These are phyloP conservation scores for Zeus faber DNA, from an alignment of 2,113 vertebrate species.

Conservation along the genomic window DNA sequence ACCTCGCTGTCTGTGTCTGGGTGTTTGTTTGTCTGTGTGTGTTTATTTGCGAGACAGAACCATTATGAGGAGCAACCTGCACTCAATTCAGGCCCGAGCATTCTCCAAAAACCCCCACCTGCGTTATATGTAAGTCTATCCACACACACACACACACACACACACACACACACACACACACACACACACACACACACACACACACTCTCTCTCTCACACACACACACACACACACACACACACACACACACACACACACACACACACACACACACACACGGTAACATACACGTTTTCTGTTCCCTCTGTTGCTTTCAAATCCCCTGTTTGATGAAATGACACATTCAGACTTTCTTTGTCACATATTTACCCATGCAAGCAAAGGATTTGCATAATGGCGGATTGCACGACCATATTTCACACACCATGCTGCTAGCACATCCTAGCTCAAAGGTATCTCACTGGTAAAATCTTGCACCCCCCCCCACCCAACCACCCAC, in stretches of 20 bases:
- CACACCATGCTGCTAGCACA: too few species aligned
- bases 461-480: too few species aligned
- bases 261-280: background rate
- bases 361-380: background rate
- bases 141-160: background rate
- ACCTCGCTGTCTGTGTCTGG: background rate
- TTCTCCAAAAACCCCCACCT: conserved; percentile 92
- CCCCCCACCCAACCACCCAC: too few species aligned
- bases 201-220: background rate
- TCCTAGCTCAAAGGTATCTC: too few species aligned
- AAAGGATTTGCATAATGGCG: background rate
- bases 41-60: conserved; percentile 70
- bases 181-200: background rate
- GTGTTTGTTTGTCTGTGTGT: conserved; percentile 3
- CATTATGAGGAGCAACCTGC: conserved; percentile 88
- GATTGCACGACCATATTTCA: background rate
- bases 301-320: background rate
- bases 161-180: conserved; percentile 6
- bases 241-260: background rate
- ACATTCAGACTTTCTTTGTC: background rate
- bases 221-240: background rate
- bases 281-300: background rate
- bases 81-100: conserved; percentile 82
- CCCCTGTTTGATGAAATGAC: background rate
- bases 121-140: conserved; percentile 88